phyloP scores from a whole-genome alignment of 2,797 vertebrate species.

The Falco rusticolus region DNA sequence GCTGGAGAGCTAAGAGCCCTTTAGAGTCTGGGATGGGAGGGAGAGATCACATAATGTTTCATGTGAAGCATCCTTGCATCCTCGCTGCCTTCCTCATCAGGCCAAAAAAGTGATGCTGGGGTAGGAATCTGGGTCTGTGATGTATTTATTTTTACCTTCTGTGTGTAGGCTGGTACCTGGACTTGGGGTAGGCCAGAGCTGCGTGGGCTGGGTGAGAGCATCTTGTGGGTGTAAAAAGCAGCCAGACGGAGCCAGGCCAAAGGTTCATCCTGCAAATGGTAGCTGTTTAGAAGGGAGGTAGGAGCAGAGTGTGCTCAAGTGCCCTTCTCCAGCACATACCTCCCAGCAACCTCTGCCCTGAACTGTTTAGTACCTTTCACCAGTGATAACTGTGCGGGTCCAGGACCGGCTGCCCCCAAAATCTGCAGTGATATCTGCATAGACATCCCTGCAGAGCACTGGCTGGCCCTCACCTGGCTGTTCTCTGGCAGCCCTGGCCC shows the following conservation, averaged over 20 bases:
- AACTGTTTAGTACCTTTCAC: not conserved
- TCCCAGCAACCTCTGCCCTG: not conserved
- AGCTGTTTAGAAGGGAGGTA: not conserved
- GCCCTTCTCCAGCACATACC: not conserved
- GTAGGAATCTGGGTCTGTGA: not conserved
- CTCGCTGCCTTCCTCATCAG: not conserved
- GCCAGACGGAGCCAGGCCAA: not conserved
- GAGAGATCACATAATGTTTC: not conserved
- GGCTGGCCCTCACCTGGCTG: not conserved
- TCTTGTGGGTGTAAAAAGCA: not conserved
- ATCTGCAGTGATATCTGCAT: not conserved
- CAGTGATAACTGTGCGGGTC: not conserved
- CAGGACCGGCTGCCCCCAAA: not conserved
- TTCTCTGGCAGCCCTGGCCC: not conserved
- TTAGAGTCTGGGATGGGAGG: not conserved
- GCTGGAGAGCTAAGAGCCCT: not conserved
- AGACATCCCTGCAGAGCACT: not conserved
- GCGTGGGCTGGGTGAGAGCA: not conserved
- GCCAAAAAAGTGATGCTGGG: not conserved
- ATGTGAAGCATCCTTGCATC: not conserved
- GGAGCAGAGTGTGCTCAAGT: not conserved
- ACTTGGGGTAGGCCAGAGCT: not conserved
- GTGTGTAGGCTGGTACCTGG: not conserved
- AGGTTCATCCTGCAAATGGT: not conserved
- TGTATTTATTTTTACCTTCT: not conserved